Percentiles rank a stretch among this genome's conserved stretches.
Evolutionary conservation across 2,888 invertebrate genomes (phyloP).

Genomic region (Subacronicta megacephala): DNA sequence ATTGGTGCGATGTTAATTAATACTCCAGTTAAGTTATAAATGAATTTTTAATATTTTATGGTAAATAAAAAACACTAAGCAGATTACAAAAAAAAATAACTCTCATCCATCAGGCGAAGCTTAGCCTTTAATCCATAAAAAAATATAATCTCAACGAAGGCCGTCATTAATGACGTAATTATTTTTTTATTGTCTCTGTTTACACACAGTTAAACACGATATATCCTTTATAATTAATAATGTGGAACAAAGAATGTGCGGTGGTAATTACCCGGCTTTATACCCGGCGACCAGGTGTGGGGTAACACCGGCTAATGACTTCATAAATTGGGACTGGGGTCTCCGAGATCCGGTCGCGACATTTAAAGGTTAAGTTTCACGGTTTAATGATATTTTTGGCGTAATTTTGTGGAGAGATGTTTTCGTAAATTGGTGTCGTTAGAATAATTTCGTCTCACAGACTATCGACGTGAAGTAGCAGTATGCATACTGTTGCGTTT

Average conservation of each 20-base stretch:
- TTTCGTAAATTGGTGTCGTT: neutral
- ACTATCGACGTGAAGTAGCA: too few species aligned
- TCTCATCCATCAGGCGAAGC: conserved; percentile 40
- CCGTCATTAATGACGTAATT: conserved; percentile 60
- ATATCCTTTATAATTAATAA: conserved; percentile 70
- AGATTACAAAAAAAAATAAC: conserved; percentile 30
- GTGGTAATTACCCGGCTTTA: conserved; percentile 61
- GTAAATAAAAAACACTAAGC: too few species aligned
- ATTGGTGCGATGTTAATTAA: conserved; percentile 41
- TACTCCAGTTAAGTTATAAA: too few species aligned
- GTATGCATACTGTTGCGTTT: too few species aligned
- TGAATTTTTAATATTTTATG: too few species aligned
- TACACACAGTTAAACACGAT: conserved; percentile 54
- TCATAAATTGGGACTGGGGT: conserved; percentile 64
- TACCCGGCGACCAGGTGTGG: conserved; percentile 61
- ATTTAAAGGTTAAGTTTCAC: conserved; percentile 57
- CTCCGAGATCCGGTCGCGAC: conserved; percentile 48
- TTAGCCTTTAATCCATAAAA: conserved; percentile 42
- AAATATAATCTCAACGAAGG: conserved; percentile 54
- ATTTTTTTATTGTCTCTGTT: conserved; percentile 67
- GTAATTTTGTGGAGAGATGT: conserved; percentile 16
- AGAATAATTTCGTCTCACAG: too few species aligned
- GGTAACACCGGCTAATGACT: conserved; percentile 63
- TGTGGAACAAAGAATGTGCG: conserved; percentile 69
- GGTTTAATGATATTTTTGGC: conserved; percentile 40